These are phyloP conservation scores for Drosophila elegans DNA, from an alignment of 1,140 invertebrate genomes.

Conservation along the genomic window DNA sequence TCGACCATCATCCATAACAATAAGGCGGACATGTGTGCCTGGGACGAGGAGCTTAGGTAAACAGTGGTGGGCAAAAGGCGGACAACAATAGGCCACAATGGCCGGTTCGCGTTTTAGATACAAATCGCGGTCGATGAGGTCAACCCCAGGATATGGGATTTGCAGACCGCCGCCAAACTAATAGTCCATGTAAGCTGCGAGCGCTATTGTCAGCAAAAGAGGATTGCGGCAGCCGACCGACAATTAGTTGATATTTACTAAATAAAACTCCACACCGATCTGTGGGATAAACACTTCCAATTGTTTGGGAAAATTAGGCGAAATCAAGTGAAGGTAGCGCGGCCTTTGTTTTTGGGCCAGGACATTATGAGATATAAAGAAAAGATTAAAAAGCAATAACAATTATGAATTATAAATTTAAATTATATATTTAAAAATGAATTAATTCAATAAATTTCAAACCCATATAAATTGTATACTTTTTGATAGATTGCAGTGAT, in stretches of 20 bases:
- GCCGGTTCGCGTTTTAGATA: slow-evolving; percentile 30
- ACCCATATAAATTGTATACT: too few relatives aligned
- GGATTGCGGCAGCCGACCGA: slow-evolving; percentile 21
- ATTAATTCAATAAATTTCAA: too few relatives aligned
- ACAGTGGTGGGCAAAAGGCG: slow-evolving; percentile 27
- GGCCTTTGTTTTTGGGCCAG: background rate
- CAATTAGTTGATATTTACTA: slow-evolving; percentile 38
- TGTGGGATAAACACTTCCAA: slow-evolving; percentile 21
- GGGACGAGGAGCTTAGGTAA: slow-evolving; percentile 27
- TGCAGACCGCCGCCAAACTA: slow-evolving; percentile 23
- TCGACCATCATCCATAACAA: slow-evolving; percentile 20
- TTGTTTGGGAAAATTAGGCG: slow-evolving; percentile 6
- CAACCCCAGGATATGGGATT: slow-evolving; percentile 20
- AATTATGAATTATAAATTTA: too few relatives aligned
- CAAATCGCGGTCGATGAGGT: slow-evolving; percentile 18
- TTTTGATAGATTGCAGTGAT: too few relatives aligned
- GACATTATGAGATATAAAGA: background rate
- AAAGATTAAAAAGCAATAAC: too few relatives aligned
- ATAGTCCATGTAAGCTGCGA: slow-evolving; percentile 22
- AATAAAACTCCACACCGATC: slow-evolving; percentile 18
- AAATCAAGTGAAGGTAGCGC: background rate
- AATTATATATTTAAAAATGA: too few relatives aligned
- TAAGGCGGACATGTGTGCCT: slow-evolving; percentile 19
- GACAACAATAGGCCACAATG: slow-evolving; percentile 41
- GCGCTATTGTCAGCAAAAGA: slow-evolving; percentile 21